These are phyloP conservation scores for Melanostoma scalare DNA, from an alignment of 2,888 invertebrate genomes.

Conservation along the genomic window DNA sequence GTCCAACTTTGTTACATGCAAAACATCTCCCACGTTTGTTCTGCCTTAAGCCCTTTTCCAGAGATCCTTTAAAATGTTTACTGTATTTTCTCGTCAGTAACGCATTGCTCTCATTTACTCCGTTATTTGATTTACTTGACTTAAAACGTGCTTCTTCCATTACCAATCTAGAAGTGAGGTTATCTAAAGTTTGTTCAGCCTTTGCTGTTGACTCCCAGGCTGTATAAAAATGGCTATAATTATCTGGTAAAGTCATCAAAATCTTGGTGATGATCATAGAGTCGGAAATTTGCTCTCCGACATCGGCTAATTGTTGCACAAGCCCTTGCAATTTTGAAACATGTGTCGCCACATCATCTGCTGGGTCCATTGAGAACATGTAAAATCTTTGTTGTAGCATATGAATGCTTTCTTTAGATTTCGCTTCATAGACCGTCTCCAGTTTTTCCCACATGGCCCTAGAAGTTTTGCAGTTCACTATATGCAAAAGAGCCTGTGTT, in stretches of 20 bases:
- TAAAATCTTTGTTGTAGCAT: slow-evolving; percentile 75
- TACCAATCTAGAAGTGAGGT: slow-evolving; percentile 70
- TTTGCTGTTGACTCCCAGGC: slow-evolving; percentile 70
- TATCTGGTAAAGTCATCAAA: slow-evolving; percentile 71
- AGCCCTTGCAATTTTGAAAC: slow-evolving; percentile 48
- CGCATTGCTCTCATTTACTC: too few species aligned
- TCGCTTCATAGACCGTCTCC: slow-evolving; percentile 75
- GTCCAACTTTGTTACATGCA: slow-evolving; percentile 61
- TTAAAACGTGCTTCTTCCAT: slow-evolving; percentile 65
- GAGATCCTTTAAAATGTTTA: too few species aligned
- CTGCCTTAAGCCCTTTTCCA: slow-evolving; percentile 29
- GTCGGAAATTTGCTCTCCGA: slow-evolving; percentile 60
- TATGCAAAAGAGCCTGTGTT: slow-evolving; percentile 47
- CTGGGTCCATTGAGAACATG: slow-evolving; percentile 54
- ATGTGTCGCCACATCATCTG: slow-evolving; percentile 59
- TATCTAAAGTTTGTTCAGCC: slow-evolving; percentile 72
- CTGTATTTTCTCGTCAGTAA: too few species aligned
- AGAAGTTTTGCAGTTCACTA: slow-evolving; percentile 49
- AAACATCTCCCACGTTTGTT: slow-evolving; percentile 16
- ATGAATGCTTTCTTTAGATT: slow-evolving; percentile 76
- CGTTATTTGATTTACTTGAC: too few species aligned
- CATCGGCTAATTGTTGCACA: slow-evolving; percentile 50
- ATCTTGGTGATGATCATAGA: slow-evolving; percentile 72
- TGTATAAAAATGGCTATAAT: slow-evolving; percentile 67
- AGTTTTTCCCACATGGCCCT: slow-evolving; percentile 60